Percentiles rank a stretch among this genome's conserved stretches.
phyloP scores from a whole-genome alignment of 2,797 vertebrate species.

The Phalloptychus januarius region DNA sequence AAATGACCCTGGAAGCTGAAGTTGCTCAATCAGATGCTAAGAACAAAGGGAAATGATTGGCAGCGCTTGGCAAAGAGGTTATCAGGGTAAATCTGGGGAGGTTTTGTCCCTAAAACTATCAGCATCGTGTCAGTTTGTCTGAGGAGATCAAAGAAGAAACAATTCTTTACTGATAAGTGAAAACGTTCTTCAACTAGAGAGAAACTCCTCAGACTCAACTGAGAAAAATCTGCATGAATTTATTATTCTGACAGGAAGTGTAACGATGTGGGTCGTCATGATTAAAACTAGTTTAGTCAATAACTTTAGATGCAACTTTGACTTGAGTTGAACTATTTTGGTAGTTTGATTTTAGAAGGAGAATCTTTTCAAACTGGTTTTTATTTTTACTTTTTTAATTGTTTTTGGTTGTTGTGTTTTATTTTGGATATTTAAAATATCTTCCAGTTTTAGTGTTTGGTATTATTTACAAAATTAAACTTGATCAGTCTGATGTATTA shows the following conservation, averaged over 20 bases:
- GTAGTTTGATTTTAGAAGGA: neutral
- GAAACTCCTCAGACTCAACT: neutral
- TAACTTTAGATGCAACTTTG: neutral
- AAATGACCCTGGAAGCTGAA: neutral
- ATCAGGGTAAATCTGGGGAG: slow-evolving; percentile 8
- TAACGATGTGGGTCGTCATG: neutral
- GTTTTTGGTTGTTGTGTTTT: neutral
- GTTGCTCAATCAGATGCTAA: neutral
- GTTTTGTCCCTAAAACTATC: neutral
- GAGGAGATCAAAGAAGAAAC: slow-evolving; percentile 8
- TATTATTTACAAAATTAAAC: too few species aligned
- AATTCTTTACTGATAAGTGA: neutral
- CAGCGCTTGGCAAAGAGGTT: neutral
- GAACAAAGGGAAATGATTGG: slow-evolving; percentile 3
- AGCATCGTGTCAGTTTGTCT: neutral
- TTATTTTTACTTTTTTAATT: neutral
- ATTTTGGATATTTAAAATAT: too few species aligned
- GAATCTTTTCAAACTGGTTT: neutral
- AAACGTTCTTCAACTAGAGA: neutral
- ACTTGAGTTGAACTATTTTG: neutral
- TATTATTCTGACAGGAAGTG: neutral
- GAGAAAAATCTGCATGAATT: neutral
- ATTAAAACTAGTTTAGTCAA: neutral
- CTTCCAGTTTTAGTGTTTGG: too few species aligned
- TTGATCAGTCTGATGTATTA: neutral